Evolutionary conservation across 2,888 invertebrate species (phyloP), one percentile per base, ranked within the genome.

Genomic region (Odontomyia ornata): DNA sequence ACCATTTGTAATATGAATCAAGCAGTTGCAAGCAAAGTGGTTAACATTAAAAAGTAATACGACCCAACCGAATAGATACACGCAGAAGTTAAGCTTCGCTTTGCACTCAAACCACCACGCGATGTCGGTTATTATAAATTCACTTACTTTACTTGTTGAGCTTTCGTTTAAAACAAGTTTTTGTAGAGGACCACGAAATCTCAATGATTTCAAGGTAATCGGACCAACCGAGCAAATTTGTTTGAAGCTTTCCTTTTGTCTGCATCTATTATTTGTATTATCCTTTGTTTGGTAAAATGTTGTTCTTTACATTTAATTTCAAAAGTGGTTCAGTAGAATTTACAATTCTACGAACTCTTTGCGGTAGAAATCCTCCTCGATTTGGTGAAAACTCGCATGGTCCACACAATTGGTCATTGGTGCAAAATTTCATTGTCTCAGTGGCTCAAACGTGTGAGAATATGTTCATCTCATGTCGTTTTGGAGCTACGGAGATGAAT

Each of bases 1-100:
- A 95, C 95, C 0, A 91, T 95, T 80, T 95, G 95, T 83, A 95
- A 95, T 83, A 92, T 94, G 84, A 95, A 95, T 84, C 92, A 93
- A 84, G 94, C 93, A 0, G 91, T 91, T 82, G 92, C 89, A 80
- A 89, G 89, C 46, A 91, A 92, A 71, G 94, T 93, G 0, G 85
- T 89, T 75, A 87, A 89, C 73, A 90, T 92, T 21, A 79, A 84
- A 9, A 80, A 80, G 84, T 85, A 36, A 52, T 43, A 9, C 7
- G 13, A 43, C 13, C 43, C 43, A 43, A 43, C 13, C 43, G 13
- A 43, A 43, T 43, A 43, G 43, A 43, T 43, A 43, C 13, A n/a
- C n/a, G n/a, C 43, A 43, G 43, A 43, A 9, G 43, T n/a, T n/a
- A n/a, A n/a, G n/a, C n/a, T n/a, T n/a, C n/a, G n/a, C n/a, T n/a